These are phyloP conservation scores for Tricholaema leucomelas DNA, from an alignment of 2,113 vertebrate species.

Conservation along the genomic window DNA sequence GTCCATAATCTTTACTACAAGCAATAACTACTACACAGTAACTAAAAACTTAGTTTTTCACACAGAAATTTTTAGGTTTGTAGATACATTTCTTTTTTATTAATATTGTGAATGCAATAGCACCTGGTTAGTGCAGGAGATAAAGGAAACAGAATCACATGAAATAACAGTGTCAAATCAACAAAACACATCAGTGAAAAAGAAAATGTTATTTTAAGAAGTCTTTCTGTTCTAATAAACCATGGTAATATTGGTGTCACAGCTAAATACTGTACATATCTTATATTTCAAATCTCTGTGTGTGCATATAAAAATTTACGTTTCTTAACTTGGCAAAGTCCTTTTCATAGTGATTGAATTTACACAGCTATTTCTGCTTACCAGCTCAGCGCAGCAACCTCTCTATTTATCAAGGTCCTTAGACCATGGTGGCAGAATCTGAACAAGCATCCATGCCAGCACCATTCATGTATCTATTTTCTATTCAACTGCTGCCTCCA, in stretches of 20 bases:
- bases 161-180: background rate
- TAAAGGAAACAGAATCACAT: background rate
- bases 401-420: slow-evolving; percentile 12
- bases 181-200: background rate
- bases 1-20: slow-evolving; percentile 1
- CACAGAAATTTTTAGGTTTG: background rate
- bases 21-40: background rate
- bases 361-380: slow-evolving; percentile 38
- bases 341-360: slow-evolving; percentile 35
- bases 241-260: background rate
- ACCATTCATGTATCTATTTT: background rate
- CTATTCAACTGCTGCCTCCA: background rate
- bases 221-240: slow-evolving; percentile 12
- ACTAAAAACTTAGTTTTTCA: background rate
- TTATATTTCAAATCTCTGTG: background rate
- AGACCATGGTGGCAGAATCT: background rate
- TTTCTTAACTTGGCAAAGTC: slow-evolving; percentile 38
- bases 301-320: slow-evolving; percentile 20
- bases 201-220: background rate
- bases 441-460: background rate
- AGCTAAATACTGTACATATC: background rate
- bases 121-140: background rate
- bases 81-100: background rate
- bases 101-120: background rate
- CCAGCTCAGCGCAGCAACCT: background rate